A percentile compares a stretch with the other conserved stretches of the same genome.
These are phyloP conservation scores for Anarhynchus alexandrinus DNA, from an alignment of 2,113 vertebrate genomes.

Conservation along the genomic window DNA sequence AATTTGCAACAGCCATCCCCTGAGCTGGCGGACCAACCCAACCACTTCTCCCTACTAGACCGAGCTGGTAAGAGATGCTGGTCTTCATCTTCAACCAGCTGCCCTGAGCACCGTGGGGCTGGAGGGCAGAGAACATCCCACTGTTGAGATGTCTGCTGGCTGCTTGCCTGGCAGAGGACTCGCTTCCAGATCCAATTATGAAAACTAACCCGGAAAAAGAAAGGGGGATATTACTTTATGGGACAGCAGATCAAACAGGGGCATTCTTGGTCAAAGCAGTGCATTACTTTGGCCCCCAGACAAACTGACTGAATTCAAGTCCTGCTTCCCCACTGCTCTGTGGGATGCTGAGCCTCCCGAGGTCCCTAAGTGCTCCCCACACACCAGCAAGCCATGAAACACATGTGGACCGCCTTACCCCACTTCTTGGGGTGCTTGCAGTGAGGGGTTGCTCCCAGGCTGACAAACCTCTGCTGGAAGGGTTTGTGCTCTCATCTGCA, in stretches of 20 bases:
- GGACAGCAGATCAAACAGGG: fast-evolving
- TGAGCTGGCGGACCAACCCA: background rate
- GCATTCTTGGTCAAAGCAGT: background rate
- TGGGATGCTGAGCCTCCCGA: background rate
- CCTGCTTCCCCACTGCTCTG: fast-evolving
- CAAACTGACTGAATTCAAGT: background rate
- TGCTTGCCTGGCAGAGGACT: background rate
- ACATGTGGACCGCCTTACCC: fast-evolving
- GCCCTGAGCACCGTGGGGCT: fast-evolving
- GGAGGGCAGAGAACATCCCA: background rate
- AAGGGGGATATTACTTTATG: background rate
- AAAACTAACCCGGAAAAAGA: background rate
- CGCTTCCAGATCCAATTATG: fast-evolving
- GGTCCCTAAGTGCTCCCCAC: background rate
- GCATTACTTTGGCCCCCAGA: background rate
- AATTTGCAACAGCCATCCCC: background rate
- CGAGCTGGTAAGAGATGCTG: background rate
- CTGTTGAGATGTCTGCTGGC: background rate
- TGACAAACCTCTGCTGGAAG: background rate
- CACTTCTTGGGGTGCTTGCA: too few relatives aligned
- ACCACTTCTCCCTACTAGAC: fast-evolving
- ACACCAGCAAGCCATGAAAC: background rate
- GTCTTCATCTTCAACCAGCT: background rate
- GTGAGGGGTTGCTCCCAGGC: background rate
- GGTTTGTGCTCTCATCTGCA: background rate